Evolutionary conservation across 2,888 invertebrate species (phyloP), one percentile per base, ranked within the genome.

Genomic region (Hyles lineata): DNA sequence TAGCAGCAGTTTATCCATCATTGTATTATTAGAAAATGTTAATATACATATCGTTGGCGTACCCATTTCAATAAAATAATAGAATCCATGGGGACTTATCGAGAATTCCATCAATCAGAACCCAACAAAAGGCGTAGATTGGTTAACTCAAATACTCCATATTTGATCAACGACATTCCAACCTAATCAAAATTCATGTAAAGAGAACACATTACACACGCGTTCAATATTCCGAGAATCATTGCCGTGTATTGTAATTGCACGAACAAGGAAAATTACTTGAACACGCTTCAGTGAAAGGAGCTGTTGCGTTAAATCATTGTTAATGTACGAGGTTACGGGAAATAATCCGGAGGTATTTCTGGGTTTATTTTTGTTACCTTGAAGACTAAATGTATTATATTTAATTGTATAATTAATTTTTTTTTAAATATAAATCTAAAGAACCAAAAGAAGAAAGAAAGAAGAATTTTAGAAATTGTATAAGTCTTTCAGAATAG

Each of bases 251-350:
- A 67, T 67, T 50, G 50, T 67, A 50, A 67, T 50, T 50, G 67
- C 23, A 67, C 5, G 67, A 50, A 70, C 52, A 58, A 29, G 70
- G 58, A 58, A 70, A 58, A 70, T 70, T 70, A 58, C 70, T 32
- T n/a, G 32, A 29, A 58, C 25, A 70, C 55, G 55, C 25, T 55
- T 25, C 25, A 55, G 55, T 58, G 52, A 55, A 32, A 17, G 32
- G 50, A 58, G 70, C 70, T 32, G 70, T 70, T 55, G 55, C 58
- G 58, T 58, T 70, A 70, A 58, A 67, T 67, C 67, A 67, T 23
- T 67, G 50, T 23, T 67, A 67, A 67, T 67, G 43, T 67, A 50
- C 43, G 23, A 7, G 43, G 43, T 67, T 50, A 50, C 23, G 43
- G 7, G 62, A 62, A 67, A 67, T 67, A 67, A 50, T 67, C 50